These are phyloP conservation scores for Fulmarus glacialis DNA, from an alignment of 2,113 vertebrate species.

Conservation along the genomic window DNA sequence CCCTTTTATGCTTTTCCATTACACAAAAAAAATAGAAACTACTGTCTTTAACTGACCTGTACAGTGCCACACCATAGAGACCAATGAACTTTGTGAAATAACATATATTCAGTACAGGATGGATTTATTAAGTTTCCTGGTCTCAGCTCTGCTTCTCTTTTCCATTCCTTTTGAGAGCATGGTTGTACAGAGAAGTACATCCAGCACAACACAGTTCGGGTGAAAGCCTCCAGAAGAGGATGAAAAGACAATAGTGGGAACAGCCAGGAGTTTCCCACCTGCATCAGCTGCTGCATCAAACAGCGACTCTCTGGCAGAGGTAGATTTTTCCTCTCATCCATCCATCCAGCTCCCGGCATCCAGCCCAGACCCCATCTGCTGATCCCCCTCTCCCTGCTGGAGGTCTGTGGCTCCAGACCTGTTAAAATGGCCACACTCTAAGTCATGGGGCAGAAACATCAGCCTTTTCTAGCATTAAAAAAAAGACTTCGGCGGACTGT, in stretches of 20 bases:
- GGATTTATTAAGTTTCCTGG: neutral
- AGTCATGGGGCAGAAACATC: neutral
- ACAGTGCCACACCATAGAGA: neutral
- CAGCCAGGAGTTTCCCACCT: neutral
- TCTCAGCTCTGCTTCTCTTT: neutral
- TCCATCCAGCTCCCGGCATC: no score
- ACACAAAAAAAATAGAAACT: neutral
- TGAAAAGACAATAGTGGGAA: neutral
- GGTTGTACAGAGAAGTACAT: neutral
- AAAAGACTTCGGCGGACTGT: neutral
- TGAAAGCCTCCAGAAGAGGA: neutral
- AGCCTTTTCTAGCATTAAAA: neutral
- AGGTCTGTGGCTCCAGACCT: neutral
- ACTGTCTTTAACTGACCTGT: neutral
- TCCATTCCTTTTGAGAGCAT: neutral
- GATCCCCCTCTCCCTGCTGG: neutral
- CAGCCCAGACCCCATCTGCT: neutral
- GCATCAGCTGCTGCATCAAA: neutral
- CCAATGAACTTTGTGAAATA: neutral
- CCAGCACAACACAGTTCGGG: neutral
- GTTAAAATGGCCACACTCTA: neutral
- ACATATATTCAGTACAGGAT: neutral
- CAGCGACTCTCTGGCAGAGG: neutral
- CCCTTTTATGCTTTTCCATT: neutral
- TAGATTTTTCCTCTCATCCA: neutral